phyloP scores from a whole-genome alignment of 2,888 invertebrate genomes.

The Agonopterix subpropinquella region DNA sequence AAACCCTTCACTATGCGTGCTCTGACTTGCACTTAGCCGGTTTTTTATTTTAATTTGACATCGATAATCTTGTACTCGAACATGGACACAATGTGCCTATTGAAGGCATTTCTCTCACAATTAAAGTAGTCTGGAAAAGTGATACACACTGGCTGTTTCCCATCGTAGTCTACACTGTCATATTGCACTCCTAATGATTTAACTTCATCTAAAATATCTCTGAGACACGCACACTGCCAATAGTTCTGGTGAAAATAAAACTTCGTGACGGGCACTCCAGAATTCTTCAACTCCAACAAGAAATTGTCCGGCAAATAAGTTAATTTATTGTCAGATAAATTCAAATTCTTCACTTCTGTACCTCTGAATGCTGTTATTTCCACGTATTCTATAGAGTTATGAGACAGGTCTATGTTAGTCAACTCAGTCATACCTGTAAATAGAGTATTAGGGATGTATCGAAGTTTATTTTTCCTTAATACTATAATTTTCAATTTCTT shows the following conservation, averaged over 20 bases:
- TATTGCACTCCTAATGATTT: constrained; percentile 41
- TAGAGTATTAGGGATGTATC: constrained; percentile 35
- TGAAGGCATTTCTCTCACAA: constrained; percentile 37
- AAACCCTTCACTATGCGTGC: too few relatives aligned
- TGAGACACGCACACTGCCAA: constrained; percentile 59
- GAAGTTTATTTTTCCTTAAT: constrained; percentile 43
- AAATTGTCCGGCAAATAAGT: constrained; percentile 55
- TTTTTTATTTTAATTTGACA: too few relatives aligned
- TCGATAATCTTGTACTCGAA: too few relatives aligned
- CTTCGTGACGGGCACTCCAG: constrained; percentile 39
- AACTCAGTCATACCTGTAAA: constrained; percentile 39
- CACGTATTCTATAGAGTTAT: constrained; percentile 41
- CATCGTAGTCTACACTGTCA: constrained; percentile 39
- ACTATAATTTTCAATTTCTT: constrained; percentile 39
- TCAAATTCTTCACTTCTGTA: constrained; percentile 42
- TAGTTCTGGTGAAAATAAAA: constrained; percentile 59
- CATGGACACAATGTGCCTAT: too few relatives aligned
- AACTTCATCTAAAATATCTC: constrained; percentile 44
- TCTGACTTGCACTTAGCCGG: too few relatives aligned
- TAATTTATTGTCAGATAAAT: constrained; percentile 47
- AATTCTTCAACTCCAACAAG: constrained; percentile 46
- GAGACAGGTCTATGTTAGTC: constrained; percentile 41
- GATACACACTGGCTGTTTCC: constrained; percentile 46
- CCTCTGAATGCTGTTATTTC: constrained; percentile 46
- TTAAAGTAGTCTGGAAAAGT: constrained; percentile 28